Conservation (phyloP, 2,888 invertebrate species). For the Agrotis ipsilon region DNA sequence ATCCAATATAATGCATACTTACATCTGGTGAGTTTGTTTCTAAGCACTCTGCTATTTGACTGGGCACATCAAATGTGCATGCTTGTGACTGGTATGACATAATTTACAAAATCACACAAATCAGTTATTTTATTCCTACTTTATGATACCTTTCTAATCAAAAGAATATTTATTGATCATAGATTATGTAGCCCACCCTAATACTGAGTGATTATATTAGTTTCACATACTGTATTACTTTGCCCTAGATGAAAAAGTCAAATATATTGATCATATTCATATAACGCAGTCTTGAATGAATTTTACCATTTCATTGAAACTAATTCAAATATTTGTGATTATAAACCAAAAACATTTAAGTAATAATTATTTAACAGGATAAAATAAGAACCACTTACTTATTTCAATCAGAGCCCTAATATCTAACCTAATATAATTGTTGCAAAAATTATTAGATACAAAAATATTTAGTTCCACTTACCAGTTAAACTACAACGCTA, state of each 20-base stretch:
- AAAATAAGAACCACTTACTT: conserved; percentile 1
- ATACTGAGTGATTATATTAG: not conserved
- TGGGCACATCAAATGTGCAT: conserved; percentile 50
- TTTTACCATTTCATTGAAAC: no score
- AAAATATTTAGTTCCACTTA: conserved; percentile 30
- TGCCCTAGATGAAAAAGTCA: not conserved
- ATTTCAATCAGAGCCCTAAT: not conserved
- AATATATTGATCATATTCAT: conserved; percentile 6
- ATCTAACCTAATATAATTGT: no score
- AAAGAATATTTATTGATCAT: not conserved
- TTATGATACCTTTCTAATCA: conserved; percentile 5
- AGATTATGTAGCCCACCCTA: not conserved
- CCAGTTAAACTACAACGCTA: conserved; percentile 35
- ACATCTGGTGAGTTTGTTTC: conserved; percentile 59
- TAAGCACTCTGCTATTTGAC: conserved; percentile 62
- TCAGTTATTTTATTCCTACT: conserved; percentile 27
- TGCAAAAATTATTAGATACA: not conserved
- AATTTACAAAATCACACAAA: conserved; percentile 45
- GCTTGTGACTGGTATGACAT: conserved; percentile 27
- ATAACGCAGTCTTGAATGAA: not conserved
- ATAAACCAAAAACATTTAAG: not conserved
- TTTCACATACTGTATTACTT: not conserved
- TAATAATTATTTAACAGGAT: no score
- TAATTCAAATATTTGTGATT: not conserved
- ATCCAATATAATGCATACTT: conserved; percentile 68